Evolutionary conservation across 2,888 invertebrate species (phyloP).

Genomic region (Zhuqinia jingwanae): DNA sequence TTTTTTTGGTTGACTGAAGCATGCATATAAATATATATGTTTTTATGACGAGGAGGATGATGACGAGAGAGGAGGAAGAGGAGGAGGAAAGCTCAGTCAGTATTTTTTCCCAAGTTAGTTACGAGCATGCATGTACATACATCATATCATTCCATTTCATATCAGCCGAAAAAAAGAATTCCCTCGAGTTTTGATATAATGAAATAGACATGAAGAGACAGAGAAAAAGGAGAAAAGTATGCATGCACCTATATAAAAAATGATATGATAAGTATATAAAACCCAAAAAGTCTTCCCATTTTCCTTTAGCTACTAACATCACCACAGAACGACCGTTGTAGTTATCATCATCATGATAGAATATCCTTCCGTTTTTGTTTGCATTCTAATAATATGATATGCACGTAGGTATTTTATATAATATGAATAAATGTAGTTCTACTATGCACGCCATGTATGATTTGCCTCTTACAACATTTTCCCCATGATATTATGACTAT

Average conservation of each 20-base stretch:
- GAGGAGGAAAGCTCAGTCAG: slow-evolving; percentile 5
- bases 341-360: slow-evolving; percentile 45
- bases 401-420: not conserved
- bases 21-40: slow-evolving; percentile 32
- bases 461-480: slow-evolving; percentile 9
- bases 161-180: slow-evolving; percentile 40
- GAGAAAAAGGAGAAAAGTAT: slow-evolving; percentile 20
- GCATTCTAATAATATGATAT: too few species aligned
- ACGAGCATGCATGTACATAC: too few species aligned
- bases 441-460: not conserved
- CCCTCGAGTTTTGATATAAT: slow-evolving; percentile 21
- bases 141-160: not conserved
- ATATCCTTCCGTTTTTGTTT: slow-evolving; percentile 64
- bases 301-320: not conserved
- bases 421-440: not conserved
- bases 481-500: slow-evolving; percentile 53
- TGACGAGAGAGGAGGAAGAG: not conserved
- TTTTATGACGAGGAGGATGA: slow-evolving; percentile 31
- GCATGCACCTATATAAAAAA: slow-evolving; percentile 53
- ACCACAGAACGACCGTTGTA: not conserved
- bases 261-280: slow-evolving; percentile 57
- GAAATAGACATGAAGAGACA: slow-evolving; percentile 18
- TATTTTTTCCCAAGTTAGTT: slow-evolving; percentile 13
- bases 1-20: slow-evolving; percentile 54
- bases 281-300: slow-evolving; percentile 22